Conservation (phyloP, 2,113 vertebrate genomes). For the Podilymbus podiceps region DNA sequence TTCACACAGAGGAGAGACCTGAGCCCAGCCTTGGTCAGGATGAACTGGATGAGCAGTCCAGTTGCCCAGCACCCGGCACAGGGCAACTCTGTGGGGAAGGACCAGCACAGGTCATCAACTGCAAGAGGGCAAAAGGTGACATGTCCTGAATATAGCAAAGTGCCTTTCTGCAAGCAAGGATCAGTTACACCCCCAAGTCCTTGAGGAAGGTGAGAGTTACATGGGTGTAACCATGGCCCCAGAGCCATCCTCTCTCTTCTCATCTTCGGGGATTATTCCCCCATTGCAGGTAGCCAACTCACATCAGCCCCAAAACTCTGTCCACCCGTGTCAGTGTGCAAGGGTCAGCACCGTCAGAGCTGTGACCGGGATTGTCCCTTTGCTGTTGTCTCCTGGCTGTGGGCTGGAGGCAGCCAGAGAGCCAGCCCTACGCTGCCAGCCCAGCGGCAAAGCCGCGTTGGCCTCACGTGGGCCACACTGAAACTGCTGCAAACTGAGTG, state of each 20-base stretch:
- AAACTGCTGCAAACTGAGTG: background rate
- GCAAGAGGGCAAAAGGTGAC: rapidly evolving
- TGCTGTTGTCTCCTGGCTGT: background rate
- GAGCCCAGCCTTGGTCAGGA: background rate
- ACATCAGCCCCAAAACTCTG: background rate
- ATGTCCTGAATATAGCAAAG: background rate
- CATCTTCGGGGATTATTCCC: background rate
- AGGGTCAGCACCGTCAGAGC: background rate
- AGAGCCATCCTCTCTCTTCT: background rate
- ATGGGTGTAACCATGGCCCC: rapidly evolving
- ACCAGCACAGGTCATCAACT: background rate
- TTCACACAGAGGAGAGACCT: background rate
- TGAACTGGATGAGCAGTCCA: background rate
- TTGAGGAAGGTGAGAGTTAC: background rate
- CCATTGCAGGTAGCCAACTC: background rate
- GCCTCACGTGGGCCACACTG: background rate
- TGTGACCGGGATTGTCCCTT: background rate
- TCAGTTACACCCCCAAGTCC: background rate
- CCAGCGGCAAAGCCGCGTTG: background rate
- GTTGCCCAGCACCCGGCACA: background rate
- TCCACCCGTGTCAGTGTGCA: background rate
- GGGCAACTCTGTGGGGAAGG: background rate
- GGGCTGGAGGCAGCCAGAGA: background rate
- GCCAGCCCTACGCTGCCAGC: background rate
- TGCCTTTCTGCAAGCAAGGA: background rate